phyloP scores from a whole-genome alignment of 2,113 vertebrate species.

The Corydoras maculifer region DNA sequence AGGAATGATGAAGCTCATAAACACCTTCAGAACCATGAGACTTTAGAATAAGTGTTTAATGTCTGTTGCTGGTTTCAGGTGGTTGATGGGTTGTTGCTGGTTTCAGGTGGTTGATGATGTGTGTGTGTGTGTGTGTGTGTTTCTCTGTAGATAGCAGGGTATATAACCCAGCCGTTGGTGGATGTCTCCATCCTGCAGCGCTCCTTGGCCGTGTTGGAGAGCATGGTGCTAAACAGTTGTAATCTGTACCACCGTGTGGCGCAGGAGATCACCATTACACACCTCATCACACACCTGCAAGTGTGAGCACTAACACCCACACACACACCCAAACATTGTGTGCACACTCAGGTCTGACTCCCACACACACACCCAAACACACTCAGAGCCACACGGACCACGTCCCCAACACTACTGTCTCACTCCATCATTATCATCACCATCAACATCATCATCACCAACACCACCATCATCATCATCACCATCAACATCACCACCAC shows the following conservation, averaged over 20 bases:
- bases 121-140: neutral
- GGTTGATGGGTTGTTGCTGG: too few species aligned
- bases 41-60: too few species aligned
- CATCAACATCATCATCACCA: too few species aligned
- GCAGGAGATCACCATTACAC: constrained; percentile 94
- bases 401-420: neutral
- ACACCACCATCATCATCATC: too few species aligned
- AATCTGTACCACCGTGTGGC: constrained; percentile 93
- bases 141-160: constrained; percentile 81
- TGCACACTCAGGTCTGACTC: constrained; percentile 1
- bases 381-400: neutral
- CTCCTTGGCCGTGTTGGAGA: constrained; percentile 94
- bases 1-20: too few species aligned
- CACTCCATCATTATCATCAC: neutral
- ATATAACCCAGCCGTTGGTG: constrained; percentile 93
- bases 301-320: constrained; percentile 87
- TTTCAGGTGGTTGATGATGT: neutral
- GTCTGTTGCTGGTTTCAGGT: neutral
- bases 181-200: constrained; percentile 95
- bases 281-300: constrained; percentile 97
- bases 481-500: too few species aligned
- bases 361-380: constrained; percentile 22
- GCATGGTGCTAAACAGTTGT: constrained; percentile 98
- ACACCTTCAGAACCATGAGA: too few species aligned
- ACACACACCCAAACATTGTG: constrained; percentile 52